Evolutionary conservation across 2,888 invertebrate genomes (phyloP).

Genomic region (Biston betularia): DNA sequence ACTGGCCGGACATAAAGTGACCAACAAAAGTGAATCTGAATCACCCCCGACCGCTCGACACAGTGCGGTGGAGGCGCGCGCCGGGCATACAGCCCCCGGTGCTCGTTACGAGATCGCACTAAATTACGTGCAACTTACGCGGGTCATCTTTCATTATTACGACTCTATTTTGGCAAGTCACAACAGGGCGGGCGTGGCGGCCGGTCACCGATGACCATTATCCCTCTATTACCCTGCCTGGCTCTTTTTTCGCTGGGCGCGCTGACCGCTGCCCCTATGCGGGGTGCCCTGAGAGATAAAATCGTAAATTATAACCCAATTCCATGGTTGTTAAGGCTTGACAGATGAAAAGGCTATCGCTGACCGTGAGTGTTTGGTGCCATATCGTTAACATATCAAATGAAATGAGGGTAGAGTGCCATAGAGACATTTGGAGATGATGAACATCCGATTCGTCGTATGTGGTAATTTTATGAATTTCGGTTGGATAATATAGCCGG

Average conservation of each 20-base stretch:
- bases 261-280: slow-evolving; percentile 83
- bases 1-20: slow-evolving; percentile 69
- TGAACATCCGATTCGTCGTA: slow-evolving; percentile 64
- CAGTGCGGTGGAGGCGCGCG: slow-evolving; percentile 62
- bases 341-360: slow-evolving; percentile 85
- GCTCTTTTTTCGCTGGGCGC: slow-evolving; percentile 70
- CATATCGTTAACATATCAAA: slow-evolving; percentile 80
- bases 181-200: slow-evolving; percentile 78
- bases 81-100: slow-evolving; percentile 70
- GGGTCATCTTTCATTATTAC: slow-evolving; percentile 83
- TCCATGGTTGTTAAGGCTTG: slow-evolving; percentile 82
- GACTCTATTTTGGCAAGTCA: slow-evolving; percentile 84
- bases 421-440: slow-evolving; percentile 72
- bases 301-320: slow-evolving; percentile 86
- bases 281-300: slow-evolving; percentile 79
- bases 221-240: slow-evolving; percentile 67
- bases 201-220: slow-evolving; percentile 74
- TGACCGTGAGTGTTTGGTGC: slow-evolving; percentile 68
- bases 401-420: slow-evolving; percentile 74
- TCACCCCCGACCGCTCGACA: slow-evolving; percentile 67
- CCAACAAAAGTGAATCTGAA: slow-evolving; percentile 80
- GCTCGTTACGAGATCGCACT: slow-evolving; percentile 74
- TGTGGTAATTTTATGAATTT: slow-evolving; percentile 54
- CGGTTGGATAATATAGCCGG: slow-evolving; percentile 41
- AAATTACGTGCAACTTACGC: slow-evolving; percentile 80